Evolutionary conservation across 2,113 vertebrate species (phyloP).

Genomic region (Patagioenas fasciata): DNA sequence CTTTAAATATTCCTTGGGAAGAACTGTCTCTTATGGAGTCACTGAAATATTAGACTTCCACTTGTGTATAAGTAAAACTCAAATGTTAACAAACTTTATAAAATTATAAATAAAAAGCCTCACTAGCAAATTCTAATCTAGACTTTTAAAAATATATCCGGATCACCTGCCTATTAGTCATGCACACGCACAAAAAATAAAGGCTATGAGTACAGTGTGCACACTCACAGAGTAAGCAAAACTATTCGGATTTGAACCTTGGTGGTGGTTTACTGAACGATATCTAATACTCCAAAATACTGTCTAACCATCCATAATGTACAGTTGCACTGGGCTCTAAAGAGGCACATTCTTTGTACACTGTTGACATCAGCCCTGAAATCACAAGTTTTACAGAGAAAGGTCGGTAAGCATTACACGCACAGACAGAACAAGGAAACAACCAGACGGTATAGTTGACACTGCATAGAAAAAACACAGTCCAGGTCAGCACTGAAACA

Average conservation of each 20-base stretch:
- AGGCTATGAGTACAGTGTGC: constrained; percentile 72
- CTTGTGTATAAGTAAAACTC: constrained; percentile 60
- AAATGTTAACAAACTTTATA: constrained; percentile 68
- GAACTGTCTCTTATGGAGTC: constrained; percentile 57
- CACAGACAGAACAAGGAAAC: constrained; percentile 86
- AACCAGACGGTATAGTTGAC: constrained; percentile 82
- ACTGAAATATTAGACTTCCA: constrained; percentile 67
- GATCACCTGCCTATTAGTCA: constrained; percentile 79
- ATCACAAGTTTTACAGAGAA: constrained; percentile 84
- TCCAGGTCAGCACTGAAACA: constrained; percentile 84
- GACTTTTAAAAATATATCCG: constrained; percentile 71
- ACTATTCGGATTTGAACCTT: constrained; percentile 64
- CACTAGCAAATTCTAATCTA: constrained; percentile 59
- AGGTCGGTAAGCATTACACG: constrained; percentile 86
- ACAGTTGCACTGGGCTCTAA: constrained; percentile 83
- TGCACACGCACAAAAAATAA: constrained; percentile 80
- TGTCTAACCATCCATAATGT: constrained; percentile 73
- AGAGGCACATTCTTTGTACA: constrained; percentile 88
- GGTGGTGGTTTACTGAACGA: constrained; percentile 62
- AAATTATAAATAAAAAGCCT: constrained; percentile 67
- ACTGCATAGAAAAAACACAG: constrained; percentile 92
- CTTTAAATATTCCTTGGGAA: constrained; percentile 71
- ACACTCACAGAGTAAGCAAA: constrained; percentile 70
- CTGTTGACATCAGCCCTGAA: constrained; percentile 85
- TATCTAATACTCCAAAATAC: constrained; percentile 72